These are phyloP conservation scores for Colinus virginianus DNA, from an alignment of 2,113 vertebrate genomes.

Conservation along the genomic window DNA sequence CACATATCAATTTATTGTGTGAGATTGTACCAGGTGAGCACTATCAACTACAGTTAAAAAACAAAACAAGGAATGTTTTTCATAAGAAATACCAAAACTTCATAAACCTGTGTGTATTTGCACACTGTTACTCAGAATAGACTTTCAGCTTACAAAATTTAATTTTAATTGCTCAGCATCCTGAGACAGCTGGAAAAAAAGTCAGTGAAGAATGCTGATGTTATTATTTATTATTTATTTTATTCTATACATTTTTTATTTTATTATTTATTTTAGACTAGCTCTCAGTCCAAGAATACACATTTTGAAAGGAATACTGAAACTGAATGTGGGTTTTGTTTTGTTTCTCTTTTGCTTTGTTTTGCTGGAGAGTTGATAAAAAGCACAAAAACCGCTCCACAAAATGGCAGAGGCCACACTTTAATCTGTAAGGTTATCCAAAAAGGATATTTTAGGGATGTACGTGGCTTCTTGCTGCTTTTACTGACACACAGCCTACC, in stretches of 20 bases:
- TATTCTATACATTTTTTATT: too few relatives aligned
- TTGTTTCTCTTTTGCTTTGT: background rate
- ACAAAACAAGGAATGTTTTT: background rate
- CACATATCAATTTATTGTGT: fast-evolving
- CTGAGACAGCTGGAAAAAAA: background rate
- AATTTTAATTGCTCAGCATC: background rate
- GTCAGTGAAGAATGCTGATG: background rate
- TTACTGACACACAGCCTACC: conserved; percentile 77
- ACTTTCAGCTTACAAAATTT: background rate
- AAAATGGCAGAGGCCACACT: background rate
- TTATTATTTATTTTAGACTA: background rate
- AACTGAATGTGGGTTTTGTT: background rate
- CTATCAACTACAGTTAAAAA: background rate
- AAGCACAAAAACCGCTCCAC: background rate
- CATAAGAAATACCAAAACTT: background rate
- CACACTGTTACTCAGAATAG: background rate
- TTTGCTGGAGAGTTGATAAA: background rate
- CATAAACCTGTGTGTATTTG: background rate
- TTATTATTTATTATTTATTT: background rate
- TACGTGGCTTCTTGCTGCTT: background rate
- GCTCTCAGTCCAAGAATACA: fast-evolving
- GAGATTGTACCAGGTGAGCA: background rate
- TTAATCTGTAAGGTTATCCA: background rate
- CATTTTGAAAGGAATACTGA: background rate
- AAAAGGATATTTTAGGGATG: background rate